These are phyloP conservation scores for Drymonia ruficornis DNA, from an alignment of 2,888 invertebrate species.

Conservation along the genomic window DNA sequence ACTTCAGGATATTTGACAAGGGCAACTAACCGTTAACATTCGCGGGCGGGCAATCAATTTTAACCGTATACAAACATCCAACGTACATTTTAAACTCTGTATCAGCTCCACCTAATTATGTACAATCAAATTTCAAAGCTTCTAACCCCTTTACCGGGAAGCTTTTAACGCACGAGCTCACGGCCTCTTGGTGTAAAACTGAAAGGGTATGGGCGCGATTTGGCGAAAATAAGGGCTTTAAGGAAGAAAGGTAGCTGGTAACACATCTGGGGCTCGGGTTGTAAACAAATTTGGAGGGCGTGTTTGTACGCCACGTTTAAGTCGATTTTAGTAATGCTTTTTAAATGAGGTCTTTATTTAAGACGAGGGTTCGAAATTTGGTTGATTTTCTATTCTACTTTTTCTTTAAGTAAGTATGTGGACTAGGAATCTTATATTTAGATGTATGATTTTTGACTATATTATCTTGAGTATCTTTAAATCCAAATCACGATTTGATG, in stretches of 20 bases:
- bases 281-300: not conserved
- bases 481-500: too few species aligned
- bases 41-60: constrained; percentile 2
- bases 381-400: too few species aligned
- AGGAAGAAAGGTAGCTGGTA: not conserved
- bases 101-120: constrained; percentile 12
- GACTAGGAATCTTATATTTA: too few species aligned
- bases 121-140: constrained; percentile 13
- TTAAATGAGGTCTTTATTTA: too few species aligned
- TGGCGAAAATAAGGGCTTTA: not conserved
- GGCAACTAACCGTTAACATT: constrained; percentile 3
- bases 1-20: not conserved
- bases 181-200: not conserved
- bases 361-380: too few species aligned
- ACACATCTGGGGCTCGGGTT: not conserved
- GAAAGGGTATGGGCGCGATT: constrained; percentile 1
- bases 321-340: not conserved
- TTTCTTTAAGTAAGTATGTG: too few species aligned
- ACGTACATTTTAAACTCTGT: constrained; percentile 1
- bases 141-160: not conserved
- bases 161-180: constrained; percentile 6
- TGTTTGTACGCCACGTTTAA: not conserved
- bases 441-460: too few species aligned
- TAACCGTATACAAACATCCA: constrained; percentile 1
- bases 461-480: too few species aligned